These are phyloP conservation scores for Belonocnema kinseyi DNA, from an alignment of 1,140 invertebrate species.

Conservation along the genomic window DNA sequence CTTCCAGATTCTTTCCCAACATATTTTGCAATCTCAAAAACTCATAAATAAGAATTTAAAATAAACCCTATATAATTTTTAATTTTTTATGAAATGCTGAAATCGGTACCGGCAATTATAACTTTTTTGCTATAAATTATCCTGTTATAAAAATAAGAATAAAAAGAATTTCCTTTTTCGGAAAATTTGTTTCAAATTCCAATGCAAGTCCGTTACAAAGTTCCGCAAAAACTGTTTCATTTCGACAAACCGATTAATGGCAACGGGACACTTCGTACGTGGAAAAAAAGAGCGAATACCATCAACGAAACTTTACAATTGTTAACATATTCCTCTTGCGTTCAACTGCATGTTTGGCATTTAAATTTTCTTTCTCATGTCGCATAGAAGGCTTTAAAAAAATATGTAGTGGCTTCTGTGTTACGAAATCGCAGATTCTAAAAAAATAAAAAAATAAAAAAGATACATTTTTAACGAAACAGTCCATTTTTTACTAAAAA, in stretches of 20 bases:
- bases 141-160: not conserved
- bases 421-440: slow-evolving; percentile 17
- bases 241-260: slow-evolving; percentile 23
- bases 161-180: not conserved
- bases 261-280: slow-evolving; percentile 20
- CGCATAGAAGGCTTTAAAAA: not conserved
- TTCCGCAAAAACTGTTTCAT: slow-evolving; percentile 17
- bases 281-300: slow-evolving; percentile 5
- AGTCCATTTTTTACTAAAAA: no score
- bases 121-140: not conserved
- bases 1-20: no score
- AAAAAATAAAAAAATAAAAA: not conserved
- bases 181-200: not conserved
- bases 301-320: slow-evolving; percentile 21
- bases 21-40: no score
- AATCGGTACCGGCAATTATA: no score
- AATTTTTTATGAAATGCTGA: no score
- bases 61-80: no score
- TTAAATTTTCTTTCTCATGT: not conserved
- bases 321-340: slow-evolving; percentile 21
- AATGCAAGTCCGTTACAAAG: not conserved
- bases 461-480: no score
- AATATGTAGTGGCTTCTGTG: not conserved
- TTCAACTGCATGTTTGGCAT: slow-evolving; percentile 9
- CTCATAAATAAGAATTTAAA: no score